Conservation (phyloP, 2,888 invertebrate species). For the Toxonevra muliebris region DNA sequence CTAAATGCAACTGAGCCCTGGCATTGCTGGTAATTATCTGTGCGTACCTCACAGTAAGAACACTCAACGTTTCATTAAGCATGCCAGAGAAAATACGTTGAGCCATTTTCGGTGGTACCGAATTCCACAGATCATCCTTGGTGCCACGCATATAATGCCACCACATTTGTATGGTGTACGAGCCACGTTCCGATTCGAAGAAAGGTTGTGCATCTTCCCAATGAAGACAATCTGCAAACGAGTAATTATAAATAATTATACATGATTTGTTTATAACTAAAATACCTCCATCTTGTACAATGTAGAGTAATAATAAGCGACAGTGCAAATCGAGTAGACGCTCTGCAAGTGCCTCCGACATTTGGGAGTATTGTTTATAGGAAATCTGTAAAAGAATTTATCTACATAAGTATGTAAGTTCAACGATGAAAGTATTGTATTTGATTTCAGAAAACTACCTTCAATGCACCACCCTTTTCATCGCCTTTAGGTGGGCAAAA, state of each 20-base stretch:
- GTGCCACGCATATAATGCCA: conserved; percentile 86
- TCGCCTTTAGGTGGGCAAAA: conserved; percentile 63
- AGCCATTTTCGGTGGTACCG: conserved; percentile 88
- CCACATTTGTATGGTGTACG: conserved; percentile 88
- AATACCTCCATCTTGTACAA: conserved; percentile 73
- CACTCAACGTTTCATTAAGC: conserved; percentile 85
- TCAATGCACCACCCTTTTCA: conserved; percentile 63
- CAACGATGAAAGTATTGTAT: background rate
- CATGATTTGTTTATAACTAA: too few species aligned
- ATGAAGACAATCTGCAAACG: conserved; percentile 74
- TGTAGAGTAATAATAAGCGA: conserved; percentile 79
- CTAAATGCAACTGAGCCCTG: conserved; percentile 71
- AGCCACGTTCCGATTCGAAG: conserved; percentile 79
- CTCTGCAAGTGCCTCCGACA: conserved; percentile 86
- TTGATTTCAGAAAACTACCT: conserved; percentile 40
- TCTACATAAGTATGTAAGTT: background rate
- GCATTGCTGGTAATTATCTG: conserved; percentile 76
- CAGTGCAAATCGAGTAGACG: conserved; percentile 82
- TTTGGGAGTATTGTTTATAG: conserved; percentile 80
- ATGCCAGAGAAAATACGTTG: conserved; percentile 86
- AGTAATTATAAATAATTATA: too few species aligned
- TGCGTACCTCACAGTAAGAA: conserved; percentile 81
- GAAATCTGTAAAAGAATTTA: conserved; percentile 63
- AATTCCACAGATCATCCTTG: conserved; percentile 83
- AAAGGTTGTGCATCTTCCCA: conserved; percentile 76